Evolutionary conservation across 2,888 invertebrate species (phyloP), one percentile per base, ranked within the genome.

Genomic region (Anorthoa munda): DNA sequence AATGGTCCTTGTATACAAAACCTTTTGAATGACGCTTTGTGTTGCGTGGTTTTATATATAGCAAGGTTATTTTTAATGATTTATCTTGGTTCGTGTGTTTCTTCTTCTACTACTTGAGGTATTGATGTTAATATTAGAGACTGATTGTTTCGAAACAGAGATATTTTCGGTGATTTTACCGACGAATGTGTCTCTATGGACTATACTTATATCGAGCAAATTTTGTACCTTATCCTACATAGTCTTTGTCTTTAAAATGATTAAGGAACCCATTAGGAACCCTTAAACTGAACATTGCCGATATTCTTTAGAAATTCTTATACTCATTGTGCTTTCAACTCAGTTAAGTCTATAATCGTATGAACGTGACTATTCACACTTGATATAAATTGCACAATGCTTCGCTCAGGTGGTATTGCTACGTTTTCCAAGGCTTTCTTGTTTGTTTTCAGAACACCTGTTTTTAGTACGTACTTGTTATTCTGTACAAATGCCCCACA

Each of bases 371-470:
- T 68, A 68, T 61, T 39, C 50, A 46, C 23, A 56, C 56, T 39
- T 12, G 50, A n/a, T 46, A 50, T 48, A 46, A 50, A 26, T 79
- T 79, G 60, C 82, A 66, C 77, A 83, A 83, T 72, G 60, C 75
- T 39, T 77, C 72, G 60, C 60, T 73, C 75, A 82, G 76, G 65
- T 84, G 80, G 55, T 71, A 39, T 39, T 39, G 39, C 39, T 39
- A 77, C 59, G 72, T 71, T 74, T 78, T 75, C 77, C 79, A 77
- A 71, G 75, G 73, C 39, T 72, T 66, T 75, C 72, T 55, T 78
- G 71, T 75, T 84, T 75, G 69, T 70, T 70, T 79, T 79, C 51
- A 56, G 64, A 81, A 79, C 81, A 81, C 67, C 81, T 83, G 81
- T 79, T 79, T 66, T 72, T 59, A 55, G 18, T 63, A 66, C 46